Conservation (phyloP, 2,113 vertebrate genomes). For the Beaufortia kweichowensis region DNA sequence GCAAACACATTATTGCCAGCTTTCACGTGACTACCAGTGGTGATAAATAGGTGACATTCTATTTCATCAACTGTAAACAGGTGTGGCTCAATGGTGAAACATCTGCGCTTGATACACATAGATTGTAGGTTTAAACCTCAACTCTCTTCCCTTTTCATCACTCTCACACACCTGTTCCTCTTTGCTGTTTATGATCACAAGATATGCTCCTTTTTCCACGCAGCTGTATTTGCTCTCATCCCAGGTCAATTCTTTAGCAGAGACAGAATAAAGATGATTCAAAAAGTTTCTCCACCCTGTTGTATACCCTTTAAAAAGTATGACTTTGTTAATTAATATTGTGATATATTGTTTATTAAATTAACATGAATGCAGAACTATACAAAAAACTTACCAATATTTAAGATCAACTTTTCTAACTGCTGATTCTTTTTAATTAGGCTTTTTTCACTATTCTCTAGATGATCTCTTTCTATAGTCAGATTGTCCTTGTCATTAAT, state of each 20-base stretch:
- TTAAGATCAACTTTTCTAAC: slow-evolving; percentile 1
- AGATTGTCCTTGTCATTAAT: slow-evolving; percentile 1
- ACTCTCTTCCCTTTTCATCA: too few species aligned
- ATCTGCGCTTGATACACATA: too few species aligned
- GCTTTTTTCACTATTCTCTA: slow-evolving; percentile 7
- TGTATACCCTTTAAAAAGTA: background rate
- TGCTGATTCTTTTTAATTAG: background rate
- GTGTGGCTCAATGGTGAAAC: too few species aligned
- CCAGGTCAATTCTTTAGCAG: background rate
- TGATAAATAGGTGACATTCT: too few species aligned
- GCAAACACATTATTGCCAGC: too few species aligned
- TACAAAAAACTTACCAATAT: background rate
- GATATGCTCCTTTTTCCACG: background rate
- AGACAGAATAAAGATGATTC: background rate
- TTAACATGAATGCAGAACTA: too few species aligned
- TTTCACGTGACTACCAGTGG: too few species aligned
- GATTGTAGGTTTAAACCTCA: too few species aligned
- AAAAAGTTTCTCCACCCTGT: background rate
- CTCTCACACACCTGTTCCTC: slow-evolving; percentile 7
- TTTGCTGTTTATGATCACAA: slow-evolving; percentile 4
- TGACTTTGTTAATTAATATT: background rate
- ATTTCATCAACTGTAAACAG: too few species aligned
- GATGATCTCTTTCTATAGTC: slow-evolving; percentile 18
- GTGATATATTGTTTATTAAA: too few species aligned
- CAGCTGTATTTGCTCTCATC: slow-evolving; percentile 48